Evolutionary conservation across 1,140 invertebrate genomes (phyloP).

Genomic region (Cecropterus lyciades): DNA sequence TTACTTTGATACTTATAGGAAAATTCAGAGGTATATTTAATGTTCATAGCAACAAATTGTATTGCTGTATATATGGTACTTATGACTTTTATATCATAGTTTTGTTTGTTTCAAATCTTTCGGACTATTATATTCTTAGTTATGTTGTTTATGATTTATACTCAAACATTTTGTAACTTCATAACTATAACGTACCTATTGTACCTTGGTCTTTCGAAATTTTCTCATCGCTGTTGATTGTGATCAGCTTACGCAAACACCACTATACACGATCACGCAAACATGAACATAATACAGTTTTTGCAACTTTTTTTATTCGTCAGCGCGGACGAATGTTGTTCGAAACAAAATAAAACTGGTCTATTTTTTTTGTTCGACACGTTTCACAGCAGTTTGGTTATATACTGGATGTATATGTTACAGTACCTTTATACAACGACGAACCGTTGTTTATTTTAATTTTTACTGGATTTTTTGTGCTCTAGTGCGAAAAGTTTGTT

Average conservation of each 20-base stretch:
- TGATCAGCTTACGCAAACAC: slow-evolving; percentile 1
- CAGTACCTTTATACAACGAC: background rate
- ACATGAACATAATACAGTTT: slow-evolving; percentile 13
- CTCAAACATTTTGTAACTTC: background rate
- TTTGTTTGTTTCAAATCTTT: too few species aligned
- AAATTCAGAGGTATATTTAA: background rate
- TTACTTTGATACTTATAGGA: too few species aligned
- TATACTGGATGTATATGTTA: slow-evolving; percentile 40
- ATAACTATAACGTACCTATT: background rate
- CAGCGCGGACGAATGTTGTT: slow-evolving; percentile 42
- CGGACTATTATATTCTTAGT: too few species aligned
- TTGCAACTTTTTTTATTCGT: slow-evolving; percentile 42
- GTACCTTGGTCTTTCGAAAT: background rate
- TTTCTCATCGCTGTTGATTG: background rate
- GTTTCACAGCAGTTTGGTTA: slow-evolving; percentile 37
- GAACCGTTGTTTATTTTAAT: slow-evolving; percentile 3
- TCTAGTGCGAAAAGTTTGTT: slow-evolving; percentile 1
- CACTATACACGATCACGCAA: slow-evolving; percentile 19
- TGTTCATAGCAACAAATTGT: background rate
- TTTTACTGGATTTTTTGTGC: background rate
- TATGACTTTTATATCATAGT: too few species aligned
- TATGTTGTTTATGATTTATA: too few species aligned
- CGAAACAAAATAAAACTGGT: slow-evolving; percentile 58
- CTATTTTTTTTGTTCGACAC: slow-evolving; percentile 47
- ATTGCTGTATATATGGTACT: too few species aligned